Evolutionary conservation across 2,113 vertebrate species (phyloP).

Genomic region (Takifugu bimaculatus): DNA sequence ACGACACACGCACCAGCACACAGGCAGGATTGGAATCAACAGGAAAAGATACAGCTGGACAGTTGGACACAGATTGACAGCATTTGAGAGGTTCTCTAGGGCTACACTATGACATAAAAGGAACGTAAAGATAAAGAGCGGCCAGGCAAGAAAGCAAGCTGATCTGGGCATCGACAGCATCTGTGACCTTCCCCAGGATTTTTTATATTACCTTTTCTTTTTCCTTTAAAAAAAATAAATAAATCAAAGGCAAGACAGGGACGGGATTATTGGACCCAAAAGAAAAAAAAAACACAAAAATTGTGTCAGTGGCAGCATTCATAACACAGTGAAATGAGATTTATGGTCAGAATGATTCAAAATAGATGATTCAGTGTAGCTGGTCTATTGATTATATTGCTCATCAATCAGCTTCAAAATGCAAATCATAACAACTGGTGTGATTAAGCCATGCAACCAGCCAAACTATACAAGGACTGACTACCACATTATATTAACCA

Average conservation of each 20-base stretch:
- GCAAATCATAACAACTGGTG: neutral
- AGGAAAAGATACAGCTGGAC: constrained; percentile 45
- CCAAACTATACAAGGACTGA: constrained; percentile 5
- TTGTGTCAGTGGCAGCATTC: constrained; percentile 63
- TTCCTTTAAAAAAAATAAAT: constrained; percentile 71
- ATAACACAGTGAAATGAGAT: constrained; percentile 49
- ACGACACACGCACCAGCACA: constrained; percentile 35
- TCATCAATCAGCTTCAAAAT: constrained; percentile 29
- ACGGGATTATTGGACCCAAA: constrained; percentile 71
- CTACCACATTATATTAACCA: constrained; percentile 12
- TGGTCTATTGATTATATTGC: constrained; percentile 5
- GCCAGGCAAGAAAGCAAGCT: constrained; percentile 63
- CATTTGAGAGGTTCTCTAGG: constrained; percentile 38
- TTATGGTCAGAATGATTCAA: constrained; percentile 29
- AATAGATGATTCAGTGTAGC: constrained; percentile 10
- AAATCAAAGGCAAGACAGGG: constrained; percentile 68
- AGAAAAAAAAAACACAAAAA: constrained; percentile 69
- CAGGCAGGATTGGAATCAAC: constrained; percentile 38
- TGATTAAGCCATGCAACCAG: constrained; percentile 5
- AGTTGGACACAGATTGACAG: constrained; percentile 16
- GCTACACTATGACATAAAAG: constrained; percentile 49
- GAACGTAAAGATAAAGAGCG: constrained; percentile 37
- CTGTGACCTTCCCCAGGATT: constrained; percentile 50
- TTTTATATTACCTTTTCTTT: constrained; percentile 69
- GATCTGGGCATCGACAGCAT: constrained; percentile 37